phyloP scores from a whole-genome alignment of 1,140 invertebrate genomes.

The Drosophila funebris region DNA sequence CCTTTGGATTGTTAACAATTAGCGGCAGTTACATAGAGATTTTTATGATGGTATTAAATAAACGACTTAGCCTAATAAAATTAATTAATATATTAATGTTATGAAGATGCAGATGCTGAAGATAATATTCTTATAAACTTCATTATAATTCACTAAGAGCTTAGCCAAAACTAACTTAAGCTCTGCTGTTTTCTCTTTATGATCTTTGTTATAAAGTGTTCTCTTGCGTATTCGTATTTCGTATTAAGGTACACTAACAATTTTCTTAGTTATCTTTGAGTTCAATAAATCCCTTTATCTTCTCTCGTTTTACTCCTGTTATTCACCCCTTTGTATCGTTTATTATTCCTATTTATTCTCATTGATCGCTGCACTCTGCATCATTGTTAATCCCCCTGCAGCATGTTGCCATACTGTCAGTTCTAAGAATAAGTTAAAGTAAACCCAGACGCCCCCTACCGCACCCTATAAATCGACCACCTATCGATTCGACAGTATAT shows the following conservation, averaged over 20 bases:
- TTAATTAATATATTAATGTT: no score
- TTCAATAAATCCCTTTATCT: background rate
- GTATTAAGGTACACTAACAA: no score
- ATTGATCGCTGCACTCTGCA: slow-evolving; percentile 1
- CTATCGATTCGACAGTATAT: slow-evolving; percentile 7
- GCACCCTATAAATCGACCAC: background rate
- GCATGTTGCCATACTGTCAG: slow-evolving; percentile 6
- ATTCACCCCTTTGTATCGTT: background rate
- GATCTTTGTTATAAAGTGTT: no score
- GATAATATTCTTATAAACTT: no score
- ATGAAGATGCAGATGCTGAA: no score
- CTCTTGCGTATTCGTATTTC: no score
- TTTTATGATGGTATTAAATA: background rate
- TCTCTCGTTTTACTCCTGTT: no score
- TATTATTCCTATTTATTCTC: slow-evolving; percentile 7
- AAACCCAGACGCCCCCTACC: background rate
- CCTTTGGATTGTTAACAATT: background rate
- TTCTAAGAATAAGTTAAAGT: slow-evolving; percentile 10
- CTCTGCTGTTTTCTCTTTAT: no score
- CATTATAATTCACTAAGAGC: no score
- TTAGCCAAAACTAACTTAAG: no score
- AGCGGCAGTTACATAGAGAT: background rate
- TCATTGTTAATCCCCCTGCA: slow-evolving; percentile 18
- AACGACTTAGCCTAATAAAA: no score
- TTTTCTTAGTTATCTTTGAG: no score